Evolutionary conservation across 2,113 vertebrate species (phyloP).

Genomic region (Vulpes lagopus): DNA sequence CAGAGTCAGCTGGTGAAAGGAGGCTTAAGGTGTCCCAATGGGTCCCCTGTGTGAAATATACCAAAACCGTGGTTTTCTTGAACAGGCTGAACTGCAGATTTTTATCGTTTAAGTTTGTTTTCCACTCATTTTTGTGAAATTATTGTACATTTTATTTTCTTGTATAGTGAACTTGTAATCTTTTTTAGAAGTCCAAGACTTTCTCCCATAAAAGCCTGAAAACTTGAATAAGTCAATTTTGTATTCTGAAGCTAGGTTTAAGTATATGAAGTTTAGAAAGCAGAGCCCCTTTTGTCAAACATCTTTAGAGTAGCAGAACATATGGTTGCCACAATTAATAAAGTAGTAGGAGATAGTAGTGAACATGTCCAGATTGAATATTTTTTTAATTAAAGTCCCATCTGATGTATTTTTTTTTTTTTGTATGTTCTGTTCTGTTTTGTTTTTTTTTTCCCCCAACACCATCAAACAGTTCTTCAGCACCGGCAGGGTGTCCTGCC

Average conservation of each 20-base stretch:
- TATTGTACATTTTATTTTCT: neutral
- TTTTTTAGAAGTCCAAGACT: neutral
- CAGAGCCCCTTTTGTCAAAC: neutral
- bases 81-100: neutral
- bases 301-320: neutral
- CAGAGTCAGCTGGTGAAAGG: neutral
- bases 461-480: neutral
- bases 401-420: neutral
- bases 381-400: neutral
- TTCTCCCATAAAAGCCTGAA: neutral
- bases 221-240: neutral
- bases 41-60: neutral
- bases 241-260: neutral
- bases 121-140: constrained; percentile 9
- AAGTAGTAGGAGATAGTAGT: neutral
- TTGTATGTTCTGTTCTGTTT: neutral
- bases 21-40: neutral
- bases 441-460: neutral
- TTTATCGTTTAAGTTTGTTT: constrained; percentile 36
- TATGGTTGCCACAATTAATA: neutral
- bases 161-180: neutral
- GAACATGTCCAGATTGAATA: neutral
- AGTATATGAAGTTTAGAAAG: neutral
- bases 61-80: neutral
- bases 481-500: neutral